Base-by-base conservation (phyloP, 2,797 vertebrate species). In the Mastacembelus armatus region DNA sequence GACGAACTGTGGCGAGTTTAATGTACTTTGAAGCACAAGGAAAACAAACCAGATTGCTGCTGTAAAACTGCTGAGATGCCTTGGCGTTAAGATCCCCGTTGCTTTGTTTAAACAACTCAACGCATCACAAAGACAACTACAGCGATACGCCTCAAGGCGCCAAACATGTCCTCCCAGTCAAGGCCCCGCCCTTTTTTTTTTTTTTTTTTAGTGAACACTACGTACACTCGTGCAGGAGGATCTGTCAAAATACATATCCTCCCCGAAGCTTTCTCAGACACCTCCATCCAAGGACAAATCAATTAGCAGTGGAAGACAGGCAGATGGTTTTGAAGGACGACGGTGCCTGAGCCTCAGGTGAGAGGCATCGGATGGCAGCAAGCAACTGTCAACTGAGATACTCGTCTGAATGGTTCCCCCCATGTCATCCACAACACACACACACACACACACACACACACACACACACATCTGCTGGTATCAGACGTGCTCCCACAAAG, bases 321-420 rank as follows among this genome's bases (percentile, higher is more conserved):
- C 90, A 92, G 91, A 92, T 91, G 91, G 91, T 88, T 88, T 60
- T 90, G 92, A 91, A 93, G 93, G 89, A 92, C 91, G 81, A 66
- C 45, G 9, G 76, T 29, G 78, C 61, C 68, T 68, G 61, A 57
- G 88, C 90, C 90, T 92, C 89, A 90, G 91, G 92, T 92, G 86
- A 91, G 87, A 90, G 78, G 81, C 76, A 74, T 83, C 62, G 75
- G 60, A 71, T 83, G 81, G 74, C 77, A 63, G 77, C 55, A 47
- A 87, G 87, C 73, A 80, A 87, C 89, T 92, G 90, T 91, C 88
- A 92, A 88, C 88, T 65, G 74, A 77, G 66, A 86, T 89, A 50
- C 81, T 86, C 81, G 22, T 89, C 85, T 80, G 71, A 82, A 50
- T 54, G 66, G 81, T 76, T 75, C 82, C 65, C 78, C n/a, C 57